Conservation (phyloP, 2,113 vertebrate species). For the Anarhynchus alexandrinus region DNA sequence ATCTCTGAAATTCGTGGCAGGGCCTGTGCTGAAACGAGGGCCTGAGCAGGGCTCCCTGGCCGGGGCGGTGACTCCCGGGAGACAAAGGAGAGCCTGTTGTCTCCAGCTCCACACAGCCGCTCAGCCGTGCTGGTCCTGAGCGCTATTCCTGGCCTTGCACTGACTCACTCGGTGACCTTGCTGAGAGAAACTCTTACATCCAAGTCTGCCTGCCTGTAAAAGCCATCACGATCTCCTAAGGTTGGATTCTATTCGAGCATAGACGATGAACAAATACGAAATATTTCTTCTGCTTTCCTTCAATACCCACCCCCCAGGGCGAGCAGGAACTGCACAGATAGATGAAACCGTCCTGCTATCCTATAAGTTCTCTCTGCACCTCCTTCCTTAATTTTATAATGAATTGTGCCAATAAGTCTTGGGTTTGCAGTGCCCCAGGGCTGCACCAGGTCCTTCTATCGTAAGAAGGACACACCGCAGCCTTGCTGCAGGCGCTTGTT, state of each 20-base stretch:
- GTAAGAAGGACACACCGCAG: neutral
- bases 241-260: neutral
- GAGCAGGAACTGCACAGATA: neutral
- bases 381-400: neutral
- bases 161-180: neutral
- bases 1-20: neutral
- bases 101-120: neutral
- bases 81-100: constrained; percentile 54
- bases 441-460: neutral
- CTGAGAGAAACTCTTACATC: constrained; percentile 2
- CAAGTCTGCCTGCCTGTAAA: neutral
- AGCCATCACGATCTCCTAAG: neutral
- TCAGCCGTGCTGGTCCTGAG: neutral
- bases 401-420: neutral
- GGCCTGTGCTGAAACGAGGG: neutral
- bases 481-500: neutral
- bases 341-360: neutral
- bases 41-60: neutral
- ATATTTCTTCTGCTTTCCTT: neutral
- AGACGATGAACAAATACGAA: neutral
- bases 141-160: neutral
- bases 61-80: neutral
- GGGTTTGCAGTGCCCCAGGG: neutral
- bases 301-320: neutral
- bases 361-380: neutral